Evolutionary conservation across 2,797 vertebrate species (phyloP).

Genomic region (Sphenopsis melanotis): DNA sequence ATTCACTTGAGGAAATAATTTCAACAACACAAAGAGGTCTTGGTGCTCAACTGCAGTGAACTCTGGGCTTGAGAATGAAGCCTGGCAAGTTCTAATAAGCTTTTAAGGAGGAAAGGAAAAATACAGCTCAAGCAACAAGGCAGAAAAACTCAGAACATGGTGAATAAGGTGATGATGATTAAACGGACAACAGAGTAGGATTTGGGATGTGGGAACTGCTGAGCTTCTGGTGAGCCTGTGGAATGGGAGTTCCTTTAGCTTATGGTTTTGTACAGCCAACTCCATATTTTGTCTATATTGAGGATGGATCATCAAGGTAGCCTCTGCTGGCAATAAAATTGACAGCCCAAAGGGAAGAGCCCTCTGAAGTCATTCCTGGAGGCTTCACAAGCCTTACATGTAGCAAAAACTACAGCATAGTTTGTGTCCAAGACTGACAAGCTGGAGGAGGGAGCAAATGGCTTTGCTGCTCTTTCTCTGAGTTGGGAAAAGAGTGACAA

Average conservation of each 20-base stretch:
- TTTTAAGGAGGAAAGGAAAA: constrained; percentile 8
- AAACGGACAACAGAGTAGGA: not conserved
- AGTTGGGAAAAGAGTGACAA: not conserved
- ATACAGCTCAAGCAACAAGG: not conserved
- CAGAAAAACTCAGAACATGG: not conserved
- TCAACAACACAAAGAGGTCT: constrained; percentile 30
- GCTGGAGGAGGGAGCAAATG: not conserved
- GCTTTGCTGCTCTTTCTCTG: not conserved
- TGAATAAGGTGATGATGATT: not conserved
- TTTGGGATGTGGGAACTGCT: not conserved
- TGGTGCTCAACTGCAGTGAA: not conserved
- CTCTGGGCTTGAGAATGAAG: not conserved
- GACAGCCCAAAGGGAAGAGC: not conserved
- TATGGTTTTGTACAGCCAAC: not conserved
- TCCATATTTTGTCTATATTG: not conserved
- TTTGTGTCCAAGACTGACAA: not conserved
- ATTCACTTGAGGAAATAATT: constrained; percentile 31
- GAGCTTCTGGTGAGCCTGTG: not conserved
- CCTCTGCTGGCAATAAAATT: not conserved
- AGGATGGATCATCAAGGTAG: not conserved
- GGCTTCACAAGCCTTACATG: not conserved
- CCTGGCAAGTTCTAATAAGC: not conserved
- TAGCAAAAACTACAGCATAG: not conserved
- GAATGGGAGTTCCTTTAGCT: not conserved
- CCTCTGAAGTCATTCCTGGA: not conserved